These are phyloP conservation scores for Platichthys stellatus DNA, from an alignment of 2,113 vertebrate species.

Conservation along the genomic window DNA sequence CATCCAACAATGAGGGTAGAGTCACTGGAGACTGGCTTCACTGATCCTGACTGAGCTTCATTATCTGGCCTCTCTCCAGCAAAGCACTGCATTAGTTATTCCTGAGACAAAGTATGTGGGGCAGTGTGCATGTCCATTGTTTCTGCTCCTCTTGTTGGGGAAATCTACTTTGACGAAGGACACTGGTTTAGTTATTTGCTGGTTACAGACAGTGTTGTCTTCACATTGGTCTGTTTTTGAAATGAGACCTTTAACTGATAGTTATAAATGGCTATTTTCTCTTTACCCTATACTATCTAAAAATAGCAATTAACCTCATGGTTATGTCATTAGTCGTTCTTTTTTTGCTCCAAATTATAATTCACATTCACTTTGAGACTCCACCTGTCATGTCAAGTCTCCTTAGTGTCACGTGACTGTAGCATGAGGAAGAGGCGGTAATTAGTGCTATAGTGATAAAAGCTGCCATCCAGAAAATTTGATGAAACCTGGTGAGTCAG, in stretches of 20 bases:
- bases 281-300: too few relatives aligned
- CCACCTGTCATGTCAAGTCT: conserved; percentile 20
- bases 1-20: conserved; percentile 72
- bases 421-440: conserved; percentile 8
- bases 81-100: conserved; percentile 61
- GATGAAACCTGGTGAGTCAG: conserved; percentile 44
- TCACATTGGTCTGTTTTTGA: not conserved
- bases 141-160: conserved; percentile 19
- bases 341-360: not conserved
- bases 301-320: too few relatives aligned
- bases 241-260: not conserved
- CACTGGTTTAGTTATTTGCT: conserved; percentile 25
- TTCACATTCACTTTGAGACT: conserved; percentile 15
- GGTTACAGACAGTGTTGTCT: not conserved
- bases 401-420: conserved; percentile 13
- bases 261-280: not conserved
- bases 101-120: conserved; percentile 50
- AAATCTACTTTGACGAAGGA: conserved; percentile 31
- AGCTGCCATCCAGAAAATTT: conserved; percentile 54
- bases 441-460: conserved; percentile 59
- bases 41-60: conserved; percentile 80
- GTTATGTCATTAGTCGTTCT: too few relatives aligned
- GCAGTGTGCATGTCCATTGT: conserved; percentile 19
- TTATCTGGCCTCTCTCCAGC: conserved; percentile 67
- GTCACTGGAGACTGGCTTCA: conserved; percentile 74